A percentile compares a stretch with the other conserved stretches of the same genome.
Evolutionary conservation across 2,113 vertebrate species (phyloP).

Genomic region (Willisornis vidua): DNA sequence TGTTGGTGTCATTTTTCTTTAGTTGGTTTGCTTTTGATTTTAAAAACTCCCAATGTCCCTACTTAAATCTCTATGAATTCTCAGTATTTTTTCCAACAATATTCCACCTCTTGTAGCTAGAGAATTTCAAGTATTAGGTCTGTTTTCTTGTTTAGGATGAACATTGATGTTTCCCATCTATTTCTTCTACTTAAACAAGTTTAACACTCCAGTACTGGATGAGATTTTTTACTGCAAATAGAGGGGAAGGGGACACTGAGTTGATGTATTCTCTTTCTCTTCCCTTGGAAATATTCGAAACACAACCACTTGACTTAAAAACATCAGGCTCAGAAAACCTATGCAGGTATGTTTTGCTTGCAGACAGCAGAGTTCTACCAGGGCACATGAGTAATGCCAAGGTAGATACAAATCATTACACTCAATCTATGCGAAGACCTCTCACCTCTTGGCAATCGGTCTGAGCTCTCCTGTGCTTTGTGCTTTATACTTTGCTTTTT

Average conservation of each 20-base stretch:
- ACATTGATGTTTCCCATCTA: not conserved
- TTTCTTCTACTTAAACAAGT: not conserved
- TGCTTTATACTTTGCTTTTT: not conserved
- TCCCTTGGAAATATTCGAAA: not conserved
- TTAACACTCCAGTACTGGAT: not conserved
- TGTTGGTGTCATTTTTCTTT: not conserved
- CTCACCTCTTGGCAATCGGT: not conserved
- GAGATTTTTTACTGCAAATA: not conserved
- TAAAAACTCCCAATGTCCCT: rapidly evolving
- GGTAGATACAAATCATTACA: not conserved
- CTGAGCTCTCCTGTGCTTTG: not conserved
- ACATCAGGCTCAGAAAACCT: not conserved
- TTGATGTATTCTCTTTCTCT: not conserved
- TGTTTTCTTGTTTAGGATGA: not conserved
- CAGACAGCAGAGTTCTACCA: not conserved
- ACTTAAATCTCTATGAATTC: not conserved
- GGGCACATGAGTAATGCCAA: not conserved
- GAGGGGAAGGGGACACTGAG: not conserved
- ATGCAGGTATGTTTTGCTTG: not conserved
- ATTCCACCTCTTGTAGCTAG: not conserved
- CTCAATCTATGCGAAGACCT: not conserved
- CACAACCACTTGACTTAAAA: not conserved
- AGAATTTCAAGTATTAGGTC: not conserved
- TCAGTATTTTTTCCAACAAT: not conserved
- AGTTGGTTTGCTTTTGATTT: not conserved